These are phyloP conservation scores for Rhaphigaster nebulosa DNA, from an alignment of 2,888 invertebrate species.

Conservation along the genomic window DNA sequence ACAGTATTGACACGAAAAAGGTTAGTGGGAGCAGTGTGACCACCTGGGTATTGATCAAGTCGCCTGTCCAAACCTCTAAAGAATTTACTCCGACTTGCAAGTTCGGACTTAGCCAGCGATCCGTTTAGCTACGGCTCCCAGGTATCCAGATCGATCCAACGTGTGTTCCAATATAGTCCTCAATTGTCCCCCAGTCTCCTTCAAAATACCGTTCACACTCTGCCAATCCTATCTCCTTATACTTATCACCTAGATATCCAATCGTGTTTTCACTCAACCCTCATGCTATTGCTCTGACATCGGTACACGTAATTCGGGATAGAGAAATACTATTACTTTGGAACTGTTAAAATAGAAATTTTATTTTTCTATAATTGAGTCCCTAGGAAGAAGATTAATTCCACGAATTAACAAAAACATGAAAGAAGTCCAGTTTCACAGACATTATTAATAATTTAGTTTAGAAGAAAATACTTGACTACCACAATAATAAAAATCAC, in stretches of 20 bases:
- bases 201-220: background rate
- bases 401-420: too few species aligned
- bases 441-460: too few species aligned
- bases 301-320: background rate
- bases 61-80: slow-evolving; percentile 35
- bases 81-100: slow-evolving; percentile 39
- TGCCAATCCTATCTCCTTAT: background rate
- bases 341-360: background rate
- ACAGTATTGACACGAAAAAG: slow-evolving; percentile 43
- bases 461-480: too few species aligned
- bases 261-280: background rate
- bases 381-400: too few species aligned
- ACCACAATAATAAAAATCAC: too few species aligned
- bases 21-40: slow-evolving; percentile 34
- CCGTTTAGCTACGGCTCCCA: background rate
- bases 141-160: background rate
- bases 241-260: background rate
- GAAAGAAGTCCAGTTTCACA: too few species aligned
- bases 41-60: slow-evolving; percentile 49
- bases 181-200: background rate
- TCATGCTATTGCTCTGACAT: background rate
- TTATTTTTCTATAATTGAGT: background rate
- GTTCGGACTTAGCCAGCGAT: slow-evolving; percentile 25
- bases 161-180: slow-evolving; percentile 3
- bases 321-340: background rate